A percentile compares a stretch with the other conserved stretches of the same genome.
These are phyloP conservation scores for Mola mola DNA, from an alignment of 2,113 vertebrate genomes.

Conservation along the genomic window DNA sequence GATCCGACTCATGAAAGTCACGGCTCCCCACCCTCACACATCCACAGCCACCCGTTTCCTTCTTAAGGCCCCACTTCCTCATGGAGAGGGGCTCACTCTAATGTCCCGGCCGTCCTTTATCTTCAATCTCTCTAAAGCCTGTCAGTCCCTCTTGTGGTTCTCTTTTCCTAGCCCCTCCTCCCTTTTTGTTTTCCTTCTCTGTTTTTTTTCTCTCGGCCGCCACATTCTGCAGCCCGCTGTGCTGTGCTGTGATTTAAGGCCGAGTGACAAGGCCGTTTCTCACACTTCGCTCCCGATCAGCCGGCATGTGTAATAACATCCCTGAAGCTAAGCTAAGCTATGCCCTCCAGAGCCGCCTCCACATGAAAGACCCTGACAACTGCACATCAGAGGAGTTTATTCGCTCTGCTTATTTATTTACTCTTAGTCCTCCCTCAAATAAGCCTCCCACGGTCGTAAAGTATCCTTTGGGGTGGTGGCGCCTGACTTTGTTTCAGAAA, in stretches of 20 bases:
- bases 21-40: constrained; percentile 1
- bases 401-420: constrained; percentile 73
- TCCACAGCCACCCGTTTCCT: constrained; percentile 18
- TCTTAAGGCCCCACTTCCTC: constrained; percentile 20
- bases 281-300: constrained; percentile 75
- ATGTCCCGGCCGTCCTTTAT: constrained; percentile 22
- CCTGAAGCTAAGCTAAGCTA: constrained; percentile 76
- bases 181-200: neutral
- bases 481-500: constrained; percentile 32
- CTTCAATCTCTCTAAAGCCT: constrained; percentile 15
- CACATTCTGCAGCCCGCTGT: too few relatives aligned
- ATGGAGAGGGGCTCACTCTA: constrained; percentile 24
- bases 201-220: constrained; percentile 6
- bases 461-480: constrained; percentile 39
- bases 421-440: constrained; percentile 51
- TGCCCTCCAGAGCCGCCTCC: constrained; percentile 73
- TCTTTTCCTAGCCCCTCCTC: constrained; percentile 6
- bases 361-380: constrained; percentile 76
- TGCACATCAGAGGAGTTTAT: constrained; percentile 70
- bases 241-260: constrained; percentile 74
- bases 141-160: constrained; percentile 8
- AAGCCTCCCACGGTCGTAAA: constrained; percentile 66
- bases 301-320: constrained; percentile 73
- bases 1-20: too few relatives aligned
- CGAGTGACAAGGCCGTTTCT: constrained; percentile 73